Percentiles rank a stretch among this genome's conserved stretches.
phyloP scores from a whole-genome alignment of 2,113 vertebrate genomes.

The Mungos mungo region DNA sequence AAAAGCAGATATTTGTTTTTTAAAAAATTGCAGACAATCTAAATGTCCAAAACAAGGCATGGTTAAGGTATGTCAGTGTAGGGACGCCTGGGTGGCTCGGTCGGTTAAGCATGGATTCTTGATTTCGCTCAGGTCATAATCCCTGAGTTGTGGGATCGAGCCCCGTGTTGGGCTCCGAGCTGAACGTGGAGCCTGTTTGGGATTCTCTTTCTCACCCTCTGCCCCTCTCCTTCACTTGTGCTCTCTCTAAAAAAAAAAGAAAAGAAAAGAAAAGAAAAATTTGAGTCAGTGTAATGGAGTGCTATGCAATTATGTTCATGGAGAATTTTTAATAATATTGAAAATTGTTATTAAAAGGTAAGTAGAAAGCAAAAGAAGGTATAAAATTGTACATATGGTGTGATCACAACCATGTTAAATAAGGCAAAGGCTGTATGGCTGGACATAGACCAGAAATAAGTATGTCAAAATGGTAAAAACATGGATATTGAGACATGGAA shows the following conservation, averaged over 20 bases:
- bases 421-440: not conserved
- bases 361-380: slow-evolving; percentile 8
- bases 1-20: not conserved
- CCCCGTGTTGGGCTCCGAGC: no score
- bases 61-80: not conserved
- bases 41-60: slow-evolving; percentile 20
- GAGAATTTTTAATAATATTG: not conserved
- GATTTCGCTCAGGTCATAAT: no score
- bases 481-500: not conserved
- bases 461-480: not conserved
- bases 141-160: no score
- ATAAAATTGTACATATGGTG: not conserved
- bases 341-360: slow-evolving; percentile 5
- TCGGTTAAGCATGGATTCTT: no score
- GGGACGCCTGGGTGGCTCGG: not conserved
- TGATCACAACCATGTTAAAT: not conserved
- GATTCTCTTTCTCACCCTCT: no score
- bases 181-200: no score
- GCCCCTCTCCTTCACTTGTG: no score
- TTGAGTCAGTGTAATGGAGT: not conserved
- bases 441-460: not conserved
- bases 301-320: not conserved
- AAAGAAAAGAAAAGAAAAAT: not conserved
- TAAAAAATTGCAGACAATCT: not conserved
- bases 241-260: no score